Evolutionary conservation across 1,140 invertebrate genomes (phyloP).

Genomic region (Dicyema japonicum): DNA sequence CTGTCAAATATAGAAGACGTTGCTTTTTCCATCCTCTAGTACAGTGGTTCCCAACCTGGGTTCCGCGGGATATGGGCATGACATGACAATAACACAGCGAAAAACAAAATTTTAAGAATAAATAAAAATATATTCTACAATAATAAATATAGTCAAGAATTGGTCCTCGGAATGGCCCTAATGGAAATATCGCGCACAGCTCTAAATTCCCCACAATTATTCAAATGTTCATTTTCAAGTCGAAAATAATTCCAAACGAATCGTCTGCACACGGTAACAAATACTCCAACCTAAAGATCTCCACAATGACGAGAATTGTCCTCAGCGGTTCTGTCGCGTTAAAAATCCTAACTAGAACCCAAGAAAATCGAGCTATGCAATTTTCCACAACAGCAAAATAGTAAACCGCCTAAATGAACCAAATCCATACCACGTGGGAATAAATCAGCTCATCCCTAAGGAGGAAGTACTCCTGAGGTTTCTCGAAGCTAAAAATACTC

Average conservation of each 20-base stretch:
- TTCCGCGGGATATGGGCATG: too few relatives aligned
- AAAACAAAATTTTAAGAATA: too few relatives aligned
- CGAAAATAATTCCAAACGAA: conserved; percentile 99
- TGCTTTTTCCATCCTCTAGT: too few relatives aligned
- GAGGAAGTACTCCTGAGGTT: conserved; percentile 39
- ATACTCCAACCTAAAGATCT: conserved; percentile 67
- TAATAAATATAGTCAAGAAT: too few relatives aligned
- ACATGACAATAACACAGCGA: too few relatives aligned
- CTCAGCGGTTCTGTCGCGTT: conserved; percentile 42
- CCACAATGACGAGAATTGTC: conserved; percentile 51
- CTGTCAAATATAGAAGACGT: too few relatives aligned
- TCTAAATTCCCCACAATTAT: conserved; percentile 95
- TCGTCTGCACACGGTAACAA: conserved; percentile 35
- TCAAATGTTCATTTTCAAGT: conserved; percentile 88
- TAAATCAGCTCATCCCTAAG: conserved; percentile 33
- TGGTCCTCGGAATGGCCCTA: too few relatives aligned
- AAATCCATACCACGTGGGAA: conserved; percentile 16
- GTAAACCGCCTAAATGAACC: conserved; percentile 31
- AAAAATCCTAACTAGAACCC: conserved; percentile 37
- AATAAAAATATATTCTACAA: too few relatives aligned
- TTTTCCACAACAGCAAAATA: conserved; percentile 90
- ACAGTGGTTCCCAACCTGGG: too few relatives aligned
- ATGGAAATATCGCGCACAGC: conserved; percentile 90
- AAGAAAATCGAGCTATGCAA: conserved; percentile 57
- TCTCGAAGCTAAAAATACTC: conserved; percentile 65